Base-by-base conservation (phyloP, 2,797 vertebrate genomes). In the Remorina albescens region DNA sequence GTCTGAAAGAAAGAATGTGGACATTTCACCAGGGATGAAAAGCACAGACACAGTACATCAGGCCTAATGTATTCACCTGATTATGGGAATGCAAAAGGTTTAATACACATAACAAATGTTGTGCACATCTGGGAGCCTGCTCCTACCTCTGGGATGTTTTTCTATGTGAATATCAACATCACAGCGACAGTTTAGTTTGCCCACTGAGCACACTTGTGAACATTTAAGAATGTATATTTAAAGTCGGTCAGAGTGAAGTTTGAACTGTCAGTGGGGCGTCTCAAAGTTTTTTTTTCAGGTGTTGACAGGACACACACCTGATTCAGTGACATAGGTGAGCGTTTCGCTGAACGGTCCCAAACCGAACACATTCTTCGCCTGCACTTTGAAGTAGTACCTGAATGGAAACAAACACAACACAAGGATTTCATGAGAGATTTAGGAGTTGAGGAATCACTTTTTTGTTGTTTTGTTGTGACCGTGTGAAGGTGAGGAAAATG, bases 341-440 rank as follows among this genome's bases (percentile, higher is more conserved):
- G 96, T 97, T 15, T 97, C 93, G 61, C 97, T 99, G 81, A 98
- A 18, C 9, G 98, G 98, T 60, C 98, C 98, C 46, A 97, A 95
- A 80, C 98, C 98, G 65, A 97, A 96, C 25, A 96, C 93, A 86
- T 99, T 99, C 91, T 96, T 97, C 64, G 97, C 98, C 91, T 98
- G 98, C 61, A 99, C 96, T 96, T 96, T 98, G 92, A 99, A 99
- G 90, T 99, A 99, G 92, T 99, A 99, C 87, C 98, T 99, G 91
- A 58, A 93, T 8, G 41, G 64, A 74, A 79, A 76, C 63, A 84
- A 74, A 81, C 63, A 72, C 65, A 67, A 59, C 34, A 68, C 8
- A 13, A 12, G 12, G n/a, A 47, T 76, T 78, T 68, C 78, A 76
- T 32, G 37, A 66, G 25, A 53, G 56, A 72, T 85, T 69, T 37